A percentile compares a stretch with the other conserved stretches of the same genome.
phyloP scores from a whole-genome alignment of 2,888 invertebrate genomes.

The Sycophila texana region DNA sequence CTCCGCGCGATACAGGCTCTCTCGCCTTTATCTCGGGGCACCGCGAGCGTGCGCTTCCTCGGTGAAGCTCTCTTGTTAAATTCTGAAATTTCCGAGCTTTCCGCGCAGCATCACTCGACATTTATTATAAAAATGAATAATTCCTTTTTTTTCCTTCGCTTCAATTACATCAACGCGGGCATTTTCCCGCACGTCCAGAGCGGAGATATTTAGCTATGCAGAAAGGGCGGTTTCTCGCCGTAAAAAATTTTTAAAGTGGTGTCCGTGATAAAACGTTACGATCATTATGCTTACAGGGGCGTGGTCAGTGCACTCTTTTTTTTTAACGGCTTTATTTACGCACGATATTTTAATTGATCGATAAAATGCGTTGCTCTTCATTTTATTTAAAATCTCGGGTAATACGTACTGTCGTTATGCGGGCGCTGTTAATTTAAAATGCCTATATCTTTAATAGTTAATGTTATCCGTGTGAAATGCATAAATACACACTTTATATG shows the following conservation, averaged over 20 bases:
- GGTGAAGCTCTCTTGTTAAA: constrained; percentile 24
- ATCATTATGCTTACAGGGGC: no score
- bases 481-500: no score
- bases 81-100: constrained; percentile 30
- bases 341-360: no score
- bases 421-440: no score
- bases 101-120: constrained; percentile 1
- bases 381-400: no score
- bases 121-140: constrained; percentile 46
- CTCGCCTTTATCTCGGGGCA: not conserved
- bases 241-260: not conserved
- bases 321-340: no score
- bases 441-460: no score
- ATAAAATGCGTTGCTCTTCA: no score
- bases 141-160: constrained; percentile 13
- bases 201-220: not conserved
- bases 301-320: no score
- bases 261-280: no score
- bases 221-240: not conserved
- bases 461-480: no score
- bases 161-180: constrained; percentile 18
- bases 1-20: constrained; percentile 3
- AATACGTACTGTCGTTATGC: no score
- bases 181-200: constrained; percentile 11
- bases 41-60: not conserved